A percentile compares a stretch with the other conserved stretches of the same genome.
Conservation (phyloP, 2,888 invertebrate genomes). For the Choreutis nemorana region DNA sequence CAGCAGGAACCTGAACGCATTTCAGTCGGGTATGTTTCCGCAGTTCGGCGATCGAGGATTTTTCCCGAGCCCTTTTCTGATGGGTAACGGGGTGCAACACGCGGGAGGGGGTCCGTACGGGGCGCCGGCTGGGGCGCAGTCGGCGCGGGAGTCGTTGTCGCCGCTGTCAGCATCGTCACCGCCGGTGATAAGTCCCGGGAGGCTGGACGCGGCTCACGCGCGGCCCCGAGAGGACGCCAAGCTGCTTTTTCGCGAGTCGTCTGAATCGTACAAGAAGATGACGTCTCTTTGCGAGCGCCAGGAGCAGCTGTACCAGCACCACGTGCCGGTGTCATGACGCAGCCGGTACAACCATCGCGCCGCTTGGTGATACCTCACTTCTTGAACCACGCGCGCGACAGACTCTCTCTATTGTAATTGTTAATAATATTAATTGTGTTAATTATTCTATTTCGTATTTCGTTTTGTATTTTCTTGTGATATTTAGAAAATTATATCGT, state of each 20-base stretch:
- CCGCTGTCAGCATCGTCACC: conserved; percentile 57
- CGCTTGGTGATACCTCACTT: conserved; percentile 47
- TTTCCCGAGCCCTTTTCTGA: conserved; percentile 51
- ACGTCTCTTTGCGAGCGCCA: conserved; percentile 61
- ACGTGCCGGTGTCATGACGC: conserved; percentile 64
- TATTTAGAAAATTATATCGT: conserved; percentile 65
- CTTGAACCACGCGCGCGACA: conserved; percentile 29
- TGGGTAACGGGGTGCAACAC: conserved; percentile 43
- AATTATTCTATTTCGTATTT: conserved; percentile 63
- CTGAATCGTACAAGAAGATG: conserved; percentile 62
- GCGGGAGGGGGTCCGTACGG: conserved; percentile 44
- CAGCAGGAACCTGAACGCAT: conserved; percentile 47
- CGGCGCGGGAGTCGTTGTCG: conserved; percentile 51
- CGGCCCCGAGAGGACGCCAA: conserved; percentile 51
- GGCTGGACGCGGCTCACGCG: conserved; percentile 51
- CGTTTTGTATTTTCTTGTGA: conserved; percentile 67
- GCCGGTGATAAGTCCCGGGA: conserved; percentile 53
- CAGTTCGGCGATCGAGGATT: conserved; percentile 49
- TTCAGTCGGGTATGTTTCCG: conserved; percentile 52
- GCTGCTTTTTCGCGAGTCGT: conserved; percentile 63
- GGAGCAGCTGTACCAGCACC: conserved; percentile 63
- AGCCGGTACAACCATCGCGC: conserved; percentile 37
- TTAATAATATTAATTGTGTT: conserved; percentile 64
- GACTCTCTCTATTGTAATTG: conserved; percentile 55
- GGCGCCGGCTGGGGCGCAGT: conserved; percentile 44